Evolutionary conservation across 2,888 invertebrate species (phyloP), one percentile per base, ranked within the genome.

Genomic region (Ophion costatus): DNA sequence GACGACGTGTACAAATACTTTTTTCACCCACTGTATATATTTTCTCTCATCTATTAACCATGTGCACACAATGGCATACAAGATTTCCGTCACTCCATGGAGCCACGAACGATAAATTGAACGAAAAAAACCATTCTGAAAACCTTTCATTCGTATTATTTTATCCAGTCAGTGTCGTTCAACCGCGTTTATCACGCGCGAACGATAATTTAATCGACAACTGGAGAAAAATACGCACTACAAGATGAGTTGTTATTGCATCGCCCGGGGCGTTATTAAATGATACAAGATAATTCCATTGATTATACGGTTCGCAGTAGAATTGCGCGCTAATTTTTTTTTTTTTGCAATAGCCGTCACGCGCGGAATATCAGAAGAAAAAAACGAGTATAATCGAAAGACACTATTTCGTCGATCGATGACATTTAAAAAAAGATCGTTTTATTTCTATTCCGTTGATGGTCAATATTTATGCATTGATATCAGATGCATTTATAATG

Each of bases 131-230:
- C 14, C 45, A 14, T 45, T 45, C 14, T 14, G 14, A 45, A 45
- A 2, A 3, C 45, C 14, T 10, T 42, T 42, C 10, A 22, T 67
- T 42, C 33, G 7, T 5, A 5, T 67, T 45, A 17, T 20, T 17
- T 69, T 69, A 17, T 67, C 51, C 81, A 73, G 77, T 82, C 77
- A 61, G 38, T 81, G 82, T 82, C 82, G 59, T 82, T 82, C 71
- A 82, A 82, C 77, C 64, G 61, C 22, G 11, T 24, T 59, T 69
- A 20, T 75, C 80, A 42, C 24, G 24, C 61, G 59, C 56, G 64
- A 57, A 63, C 42, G 80, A 80, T 80, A 74, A 74, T 73, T 20
- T 4, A 74, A 80, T 74, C 61, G 45, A 14, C 45, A 14, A 42
- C 22, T 59, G n/a, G 42, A 20, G 80, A 45, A 42, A 59, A 80